Percentiles rank a stretch among this genome's conserved stretches.
These are phyloP conservation scores for Bergia sp. DNA, from an alignment of 92 coral and sea anemone species.

Conservation along the genomic window DNA sequence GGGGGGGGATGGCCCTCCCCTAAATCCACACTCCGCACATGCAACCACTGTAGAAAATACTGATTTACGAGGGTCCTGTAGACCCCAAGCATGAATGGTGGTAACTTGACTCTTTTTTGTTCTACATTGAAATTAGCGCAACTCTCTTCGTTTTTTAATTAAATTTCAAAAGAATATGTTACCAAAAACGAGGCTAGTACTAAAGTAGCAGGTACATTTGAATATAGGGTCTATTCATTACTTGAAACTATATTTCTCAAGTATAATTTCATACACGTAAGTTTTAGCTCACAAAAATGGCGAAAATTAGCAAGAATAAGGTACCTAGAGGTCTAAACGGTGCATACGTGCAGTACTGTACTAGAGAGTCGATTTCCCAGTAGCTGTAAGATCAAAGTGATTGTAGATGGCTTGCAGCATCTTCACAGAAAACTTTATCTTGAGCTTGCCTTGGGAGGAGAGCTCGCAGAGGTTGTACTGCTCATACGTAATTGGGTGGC, in stretches of 20 bases:
- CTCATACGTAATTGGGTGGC: conserved; percentile 47
- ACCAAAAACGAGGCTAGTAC: conserved; percentile 6
- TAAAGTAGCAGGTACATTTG: background rate
- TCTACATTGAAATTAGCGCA: background rate
- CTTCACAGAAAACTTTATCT: conserved; percentile 36
- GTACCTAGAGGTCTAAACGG: conserved; percentile 17
- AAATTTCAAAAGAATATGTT: no score
- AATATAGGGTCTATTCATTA: background rate
- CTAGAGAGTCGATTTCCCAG: conserved; percentile 24
- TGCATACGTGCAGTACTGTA: conserved; percentile 23
- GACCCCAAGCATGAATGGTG: background rate
- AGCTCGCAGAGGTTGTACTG: conserved; percentile 39
- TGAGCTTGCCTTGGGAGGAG: conserved; percentile 37
- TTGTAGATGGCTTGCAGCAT: conserved; percentile 38
- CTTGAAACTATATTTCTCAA: background rate
- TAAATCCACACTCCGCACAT: conserved; percentile 25
- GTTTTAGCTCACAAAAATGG: conserved; percentile 6
- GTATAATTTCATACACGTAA: conserved; percentile 16
- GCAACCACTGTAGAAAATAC: conserved; percentile 20
- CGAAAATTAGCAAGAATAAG: conserved; percentile 10
- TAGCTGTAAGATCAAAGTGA: conserved; percentile 21
- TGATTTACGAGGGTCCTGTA: conserved; percentile 7
- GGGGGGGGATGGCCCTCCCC: conserved; percentile 1
- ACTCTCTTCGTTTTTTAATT: background rate
- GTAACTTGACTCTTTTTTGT: background rate